Percentiles rank a stretch among this genome's conserved stretches.
Conservation (phyloP, 2,113 vertebrate species). For the Psettodes erumei region DNA sequence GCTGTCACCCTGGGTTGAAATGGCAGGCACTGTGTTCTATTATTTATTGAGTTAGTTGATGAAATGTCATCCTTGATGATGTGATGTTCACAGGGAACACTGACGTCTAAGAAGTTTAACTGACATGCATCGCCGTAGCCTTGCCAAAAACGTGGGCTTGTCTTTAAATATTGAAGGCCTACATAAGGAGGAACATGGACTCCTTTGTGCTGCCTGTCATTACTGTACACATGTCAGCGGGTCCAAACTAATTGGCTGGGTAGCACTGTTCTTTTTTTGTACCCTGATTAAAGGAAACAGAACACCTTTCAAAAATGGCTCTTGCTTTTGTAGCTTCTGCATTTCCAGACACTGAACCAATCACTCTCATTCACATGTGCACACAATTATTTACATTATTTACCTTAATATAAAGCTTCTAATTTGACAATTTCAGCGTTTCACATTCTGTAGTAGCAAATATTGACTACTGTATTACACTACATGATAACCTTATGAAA, state of each 20-base stretch:
- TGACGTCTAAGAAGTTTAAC: conserved; percentile 72
- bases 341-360: not conserved
- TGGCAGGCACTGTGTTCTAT: conserved; percentile 73
- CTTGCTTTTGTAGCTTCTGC: not conserved
- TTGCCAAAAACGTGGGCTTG: conserved; percentile 64
- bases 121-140: conserved; percentile 64
- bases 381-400: not conserved
- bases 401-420: not conserved
- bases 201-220: conserved; percentile 71
- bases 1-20: conserved; percentile 70
- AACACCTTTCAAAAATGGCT: conserved; percentile 36
- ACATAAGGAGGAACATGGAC: conserved; percentile 67
- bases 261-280: conserved; percentile 37
- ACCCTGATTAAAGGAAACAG: conserved; percentile 63
- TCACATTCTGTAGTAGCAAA: conserved; percentile 1
- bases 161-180: conserved; percentile 80
- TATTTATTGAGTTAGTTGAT: conserved; percentile 80
- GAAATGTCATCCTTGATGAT: conserved; percentile 75
- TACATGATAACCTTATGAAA: conserved; percentile 1
- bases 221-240: conserved; percentile 66
- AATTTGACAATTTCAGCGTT: no score
- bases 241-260: conserved; percentile 74
- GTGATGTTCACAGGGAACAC: conserved; percentile 64
- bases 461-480: not conserved
- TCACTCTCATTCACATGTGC: not conserved